Percentiles rank a stretch among this genome's conserved stretches.
These are phyloP conservation scores for Panagrolaimus sp. DNA, from an alignment of 1,140 invertebrate genomes.

Conservation along the genomic window DNA sequence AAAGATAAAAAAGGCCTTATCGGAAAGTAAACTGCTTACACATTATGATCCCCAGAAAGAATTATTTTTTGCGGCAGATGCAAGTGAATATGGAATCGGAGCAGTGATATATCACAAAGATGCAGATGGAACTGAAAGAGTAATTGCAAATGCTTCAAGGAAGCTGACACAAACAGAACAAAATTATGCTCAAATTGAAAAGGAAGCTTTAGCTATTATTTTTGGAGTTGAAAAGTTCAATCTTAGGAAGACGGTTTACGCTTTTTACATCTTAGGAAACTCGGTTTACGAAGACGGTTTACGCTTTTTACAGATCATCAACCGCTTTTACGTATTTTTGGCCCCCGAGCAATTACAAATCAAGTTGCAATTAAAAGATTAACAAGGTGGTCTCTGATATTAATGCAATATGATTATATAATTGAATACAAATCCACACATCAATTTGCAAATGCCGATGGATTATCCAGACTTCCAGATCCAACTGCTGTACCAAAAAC, in stretches of 20 bases:
- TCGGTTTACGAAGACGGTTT: slow-evolving; percentile 60
- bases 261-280: too few relatives aligned
- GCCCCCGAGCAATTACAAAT: background rate
- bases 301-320: slow-evolving; percentile 34
- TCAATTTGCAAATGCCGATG: slow-evolving; percentile 19
- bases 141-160: slow-evolving; percentile 57
- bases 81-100: slow-evolving; percentile 62
- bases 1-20: slow-evolving; percentile 49
- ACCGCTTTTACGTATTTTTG: slow-evolving; percentile 60
- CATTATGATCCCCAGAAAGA: slow-evolving; percentile 59
- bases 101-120: slow-evolving; percentile 61
- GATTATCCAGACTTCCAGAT: background rate
- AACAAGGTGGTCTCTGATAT: background rate
- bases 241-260: slow-evolving; percentile 60
- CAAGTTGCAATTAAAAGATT: background rate
- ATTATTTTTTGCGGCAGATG: slow-evolving; percentile 62
- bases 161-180: slow-evolving; percentile 60
- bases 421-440: background rate
- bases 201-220: slow-evolving; percentile 63
- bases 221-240: slow-evolving; percentile 56
- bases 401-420: background rate
- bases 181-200: slow-evolving; percentile 64
- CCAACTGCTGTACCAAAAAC: too few relatives aligned
- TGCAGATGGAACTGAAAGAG: slow-evolving; percentile 58
- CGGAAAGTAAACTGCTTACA: slow-evolving; percentile 43